Conservation (phyloP, 2,797 vertebrate species). For the Lacerta bilineata region DNA sequence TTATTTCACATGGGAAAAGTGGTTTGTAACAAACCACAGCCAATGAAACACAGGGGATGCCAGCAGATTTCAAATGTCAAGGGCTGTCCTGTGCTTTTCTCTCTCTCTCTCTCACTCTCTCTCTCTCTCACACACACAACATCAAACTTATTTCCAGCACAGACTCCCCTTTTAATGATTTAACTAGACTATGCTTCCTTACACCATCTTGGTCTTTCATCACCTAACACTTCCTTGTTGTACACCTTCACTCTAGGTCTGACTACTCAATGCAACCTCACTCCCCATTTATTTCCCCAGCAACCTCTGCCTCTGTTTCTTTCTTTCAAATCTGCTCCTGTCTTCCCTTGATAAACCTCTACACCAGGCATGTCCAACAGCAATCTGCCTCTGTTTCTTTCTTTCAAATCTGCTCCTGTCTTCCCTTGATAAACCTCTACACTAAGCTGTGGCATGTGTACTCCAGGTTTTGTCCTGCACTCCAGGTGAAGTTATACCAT, state of each 20-base stretch:
- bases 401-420: neutral
- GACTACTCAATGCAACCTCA: neutral
- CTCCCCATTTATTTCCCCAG: neutral
- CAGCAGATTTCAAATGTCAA: slow-evolving; percentile 4
- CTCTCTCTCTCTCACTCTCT: too few species aligned
- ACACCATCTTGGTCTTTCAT: neutral
- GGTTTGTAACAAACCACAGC: slow-evolving; percentile 49
- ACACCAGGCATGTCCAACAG: too few species aligned
- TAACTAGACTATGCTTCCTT: neutral
- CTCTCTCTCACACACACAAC: too few species aligned
- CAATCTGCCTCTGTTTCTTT: neutral
- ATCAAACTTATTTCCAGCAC: neutral
- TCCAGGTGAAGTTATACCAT: neutral
- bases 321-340: neutral
- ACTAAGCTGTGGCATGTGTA: neutral
- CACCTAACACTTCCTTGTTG: neutral
- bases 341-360: neutral
- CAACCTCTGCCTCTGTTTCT: neutral
- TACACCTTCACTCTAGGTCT: neutral
- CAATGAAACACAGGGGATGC: slow-evolving; percentile 31
- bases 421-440: neutral
- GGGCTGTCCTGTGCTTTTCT: neutral
- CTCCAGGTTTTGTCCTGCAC: neutral
- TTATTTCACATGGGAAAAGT: slow-evolving; percentile 44
- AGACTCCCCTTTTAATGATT: neutral